Base-by-base conservation (phyloP, 1,140 invertebrate species). In the Drosophila erecta region DNA sequence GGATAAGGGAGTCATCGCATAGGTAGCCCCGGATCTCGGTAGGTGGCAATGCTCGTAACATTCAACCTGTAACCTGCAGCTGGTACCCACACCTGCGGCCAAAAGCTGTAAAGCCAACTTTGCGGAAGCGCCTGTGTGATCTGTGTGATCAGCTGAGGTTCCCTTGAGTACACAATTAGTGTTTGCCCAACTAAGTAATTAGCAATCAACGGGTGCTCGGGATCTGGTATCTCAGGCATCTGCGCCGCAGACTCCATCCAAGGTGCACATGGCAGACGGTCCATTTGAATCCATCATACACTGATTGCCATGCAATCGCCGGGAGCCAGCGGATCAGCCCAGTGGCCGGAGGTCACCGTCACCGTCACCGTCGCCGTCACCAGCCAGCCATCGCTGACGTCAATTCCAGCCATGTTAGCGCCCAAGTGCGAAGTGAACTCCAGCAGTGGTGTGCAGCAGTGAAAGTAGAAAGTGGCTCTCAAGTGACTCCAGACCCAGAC, bases 381-480 rank as follows among this genome's bases (percentile, higher is more conserved):
- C 17, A 17, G 1, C 17, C 17, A 17, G 17, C 17, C n/a, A 22
- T 27, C 46, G 58, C 62, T 78, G 61, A 74, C 69, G 54, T 46
- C 69, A 81, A 62, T 66, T 46, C 53, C 40, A 12, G 20, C 46
- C 64, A 20, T 17, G 38, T 67, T 67, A 65, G 37, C 64, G 27
- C 15, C 35, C 2, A 40, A 70, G 50, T 70, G 51, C 67, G 43
- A 57, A 71, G 56, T 22, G 35, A 56, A 44, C 22, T 49, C 27
- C n/a, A 15, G 5, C 27, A 3, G 49, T 43, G 27, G 55, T 41
- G 57, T 50, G 27, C 40, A 69, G 80, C 76, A 85, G 80, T 84
- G 80, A 84, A 84, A 84, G 80, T 84, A 85, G 80, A 84, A 84
- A 84, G 80, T 72, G 81, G 67, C 60, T 66, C 69, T 78, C 24